Base-by-base conservation (phyloP, 2,888 invertebrate species). In the Erannis defoliaria region DNA sequence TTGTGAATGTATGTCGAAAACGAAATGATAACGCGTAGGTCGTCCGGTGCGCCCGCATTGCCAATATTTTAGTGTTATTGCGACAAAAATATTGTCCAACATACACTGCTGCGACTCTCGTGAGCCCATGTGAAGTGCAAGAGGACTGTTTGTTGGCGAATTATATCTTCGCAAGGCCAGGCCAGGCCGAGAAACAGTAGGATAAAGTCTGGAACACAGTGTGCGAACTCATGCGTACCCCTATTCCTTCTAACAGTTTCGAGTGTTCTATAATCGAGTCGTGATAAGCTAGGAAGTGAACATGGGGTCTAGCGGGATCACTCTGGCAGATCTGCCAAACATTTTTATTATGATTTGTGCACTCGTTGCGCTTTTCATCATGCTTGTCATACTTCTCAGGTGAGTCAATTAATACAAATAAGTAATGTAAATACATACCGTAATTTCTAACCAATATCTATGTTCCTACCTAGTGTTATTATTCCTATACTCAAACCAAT, bases 361-460 rank as follows among this genome's bases (percentile, higher is more conserved):
- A 66, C 89, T 96, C 62, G 93, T 96, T 78, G 96, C 96, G 82
- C 95, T 96, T 78, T 96, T 96, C 87, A 95, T 95, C 66, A 95
- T 96, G 94, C 94, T 96, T 77, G 93, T 96, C 73, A 96, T 96
- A 83, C 95, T 96, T 71, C 95, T 96, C 88, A 95, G 96, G 96
- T 96, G 82, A 90, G 94, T 82, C 29, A 37, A 53, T 57, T n/a
- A 50, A 43, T 42, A 42, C n/a, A 6, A 42, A 12, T 42, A 8
- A n/a, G 9, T 18, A 9, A 4, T 19, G 37, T 14, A 16, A 26
- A 26, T 26, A 26, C n/a, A n/a, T n/a, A n/a, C n/a, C n/a, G n/a
- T n/a, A 26, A 4, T 5, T 26, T 1, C 4, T 37, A n/a, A 6
- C 37, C 37, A 10, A 4, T 9, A n/a, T n/a, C n/a, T n/a, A n/a